These are phyloP conservation scores for Malurus alboscapulatus DNA, from an alignment of 2,113 vertebrate genomes.

Conservation along the genomic window DNA sequence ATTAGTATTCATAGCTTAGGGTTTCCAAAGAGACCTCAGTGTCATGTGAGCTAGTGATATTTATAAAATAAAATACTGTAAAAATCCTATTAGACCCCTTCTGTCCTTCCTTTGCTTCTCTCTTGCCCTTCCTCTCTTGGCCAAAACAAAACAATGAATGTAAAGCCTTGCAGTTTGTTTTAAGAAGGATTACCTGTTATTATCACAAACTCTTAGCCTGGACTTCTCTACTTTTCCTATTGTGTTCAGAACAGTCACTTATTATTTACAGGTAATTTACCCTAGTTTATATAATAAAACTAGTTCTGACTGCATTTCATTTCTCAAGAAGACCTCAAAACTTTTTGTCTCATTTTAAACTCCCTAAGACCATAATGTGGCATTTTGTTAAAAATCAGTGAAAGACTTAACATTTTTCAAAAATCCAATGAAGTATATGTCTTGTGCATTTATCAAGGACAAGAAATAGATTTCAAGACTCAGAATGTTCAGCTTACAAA, in stretches of 20 bases:
- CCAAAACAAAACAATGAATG: neutral
- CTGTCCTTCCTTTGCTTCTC: no score
- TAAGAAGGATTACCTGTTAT: neutral
- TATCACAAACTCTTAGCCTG: neutral
- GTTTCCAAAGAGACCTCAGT: neutral
- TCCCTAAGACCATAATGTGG: neutral
- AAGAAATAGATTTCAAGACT: neutral
- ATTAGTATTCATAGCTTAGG: neutral
- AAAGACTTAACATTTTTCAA: neutral
- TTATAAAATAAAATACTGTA: neutral
- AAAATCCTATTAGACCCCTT: neutral
- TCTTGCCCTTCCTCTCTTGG: neutral
- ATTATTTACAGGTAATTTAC: neutral
- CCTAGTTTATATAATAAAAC: neutral
- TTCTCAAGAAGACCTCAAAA: neutral
- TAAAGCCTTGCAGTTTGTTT: neutral
- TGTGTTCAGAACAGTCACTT: neutral
- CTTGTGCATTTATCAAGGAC: neutral
- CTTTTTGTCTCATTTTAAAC: neutral
- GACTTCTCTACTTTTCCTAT: neutral
- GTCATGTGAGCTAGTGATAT: neutral
- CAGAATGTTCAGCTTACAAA: neutral
- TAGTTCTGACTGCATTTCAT: neutral
- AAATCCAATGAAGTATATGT: neutral
- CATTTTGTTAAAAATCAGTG: neutral